Conservation (phyloP, 1,140 invertebrate species). For the Sinella curviseta region DNA sequence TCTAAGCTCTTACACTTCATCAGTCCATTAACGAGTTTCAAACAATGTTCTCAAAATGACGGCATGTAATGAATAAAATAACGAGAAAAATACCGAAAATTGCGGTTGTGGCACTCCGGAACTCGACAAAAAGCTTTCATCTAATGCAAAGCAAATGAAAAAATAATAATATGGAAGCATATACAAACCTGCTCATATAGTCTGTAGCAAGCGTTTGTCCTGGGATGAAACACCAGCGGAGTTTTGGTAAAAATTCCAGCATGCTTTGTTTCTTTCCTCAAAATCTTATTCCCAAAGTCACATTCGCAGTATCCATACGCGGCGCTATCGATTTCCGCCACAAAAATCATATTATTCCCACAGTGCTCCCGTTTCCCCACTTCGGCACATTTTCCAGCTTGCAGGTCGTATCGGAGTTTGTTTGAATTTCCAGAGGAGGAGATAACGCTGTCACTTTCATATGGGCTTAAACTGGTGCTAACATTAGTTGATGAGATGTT, state of each 20-base stretch:
- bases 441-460: not conserved
- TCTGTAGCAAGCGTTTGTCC: constrained; percentile 15
- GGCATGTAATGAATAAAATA: too few relatives aligned
- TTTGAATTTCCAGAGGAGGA: not conserved
- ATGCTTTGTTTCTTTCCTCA: not conserved
- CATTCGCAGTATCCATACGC: constrained; percentile 37
- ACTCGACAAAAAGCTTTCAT: not conserved
- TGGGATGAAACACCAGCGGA: constrained; percentile 25
- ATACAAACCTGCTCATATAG: constrained; percentile 33
- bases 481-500: too few relatives aligned
- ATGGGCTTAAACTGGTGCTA: not conserved
- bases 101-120: not conserved
- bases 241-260: not conserved
- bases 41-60: too few relatives aligned
- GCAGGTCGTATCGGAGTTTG: constrained; percentile 22
- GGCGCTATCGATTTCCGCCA: constrained; percentile 29
- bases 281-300: constrained; percentile 32
- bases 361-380: constrained; percentile 29
- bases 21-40: too few relatives aligned
- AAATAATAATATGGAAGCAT: not conserved
- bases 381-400: constrained; percentile 25
- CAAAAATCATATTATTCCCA: constrained; percentile 37
- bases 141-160: not conserved
- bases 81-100: too few relatives aligned
- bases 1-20: too few relatives aligned